These are phyloP conservation scores for Ellobium chinense DNA, from an alignment of 2,888 invertebrate genomes.

Conservation along the genomic window DNA sequence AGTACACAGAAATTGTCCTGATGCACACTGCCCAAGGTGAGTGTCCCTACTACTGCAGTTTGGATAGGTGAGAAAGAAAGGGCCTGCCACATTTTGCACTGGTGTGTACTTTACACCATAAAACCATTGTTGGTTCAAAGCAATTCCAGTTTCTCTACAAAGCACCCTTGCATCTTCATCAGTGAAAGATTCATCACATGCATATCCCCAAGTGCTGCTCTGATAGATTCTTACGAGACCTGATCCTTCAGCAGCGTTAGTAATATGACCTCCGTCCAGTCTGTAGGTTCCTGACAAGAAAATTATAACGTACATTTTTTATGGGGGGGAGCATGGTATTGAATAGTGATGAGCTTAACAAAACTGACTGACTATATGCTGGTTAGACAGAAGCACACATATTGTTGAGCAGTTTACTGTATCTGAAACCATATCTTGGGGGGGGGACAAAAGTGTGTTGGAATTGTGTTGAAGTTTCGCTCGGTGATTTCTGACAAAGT, in stretches of 20 bases:
- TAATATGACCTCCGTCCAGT: background rate
- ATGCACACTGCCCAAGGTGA: background rate
- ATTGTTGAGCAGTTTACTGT: too few relatives aligned
- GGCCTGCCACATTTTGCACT: slow-evolving; percentile 8
- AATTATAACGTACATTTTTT: too few relatives aligned
- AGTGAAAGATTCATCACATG: slow-evolving; percentile 63
- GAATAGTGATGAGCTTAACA: too few relatives aligned
- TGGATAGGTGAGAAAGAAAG: slow-evolving; percentile 17
- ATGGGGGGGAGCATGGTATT: too few relatives aligned
- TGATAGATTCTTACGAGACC: slow-evolving; percentile 64
- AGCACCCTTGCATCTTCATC: slow-evolving; percentile 58
- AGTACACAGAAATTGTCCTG: background rate
- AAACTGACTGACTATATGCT: too few relatives aligned
- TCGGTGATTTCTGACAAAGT: too few relatives aligned
- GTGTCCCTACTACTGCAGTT: background rate
- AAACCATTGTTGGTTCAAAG: slow-evolving; percentile 53
- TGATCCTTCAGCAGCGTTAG: background rate
- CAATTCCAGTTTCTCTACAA: slow-evolving; percentile 62
- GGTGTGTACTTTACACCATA: background rate
- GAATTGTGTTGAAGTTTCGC: too few relatives aligned
- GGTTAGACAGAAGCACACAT: too few relatives aligned
- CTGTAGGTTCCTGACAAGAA: background rate
- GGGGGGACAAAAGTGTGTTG: too few relatives aligned
- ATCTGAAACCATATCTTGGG: too few relatives aligned
- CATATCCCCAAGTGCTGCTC: slow-evolving; percentile 61